Conservation (phyloP, 2,797 vertebrate species). For the Streptopelia turtur region DNA sequence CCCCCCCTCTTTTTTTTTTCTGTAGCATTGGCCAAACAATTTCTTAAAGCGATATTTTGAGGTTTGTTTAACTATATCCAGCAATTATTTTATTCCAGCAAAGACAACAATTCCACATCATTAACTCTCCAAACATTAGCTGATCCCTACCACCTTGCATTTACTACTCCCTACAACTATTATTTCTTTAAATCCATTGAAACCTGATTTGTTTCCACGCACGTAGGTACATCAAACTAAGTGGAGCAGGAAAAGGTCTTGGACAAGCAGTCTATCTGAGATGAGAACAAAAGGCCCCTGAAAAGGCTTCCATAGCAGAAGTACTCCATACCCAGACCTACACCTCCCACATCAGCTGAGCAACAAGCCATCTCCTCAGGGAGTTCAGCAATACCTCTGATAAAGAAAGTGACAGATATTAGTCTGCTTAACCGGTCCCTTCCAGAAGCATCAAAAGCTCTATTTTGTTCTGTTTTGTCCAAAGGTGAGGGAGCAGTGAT, state of each 20-base stretch:
- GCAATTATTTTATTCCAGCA: background rate
- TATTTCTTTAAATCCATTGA: background rate
- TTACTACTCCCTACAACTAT: background rate
- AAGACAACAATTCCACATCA: background rate
- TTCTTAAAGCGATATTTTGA: background rate
- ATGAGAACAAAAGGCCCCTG: background rate
- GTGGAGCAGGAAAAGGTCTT: background rate
- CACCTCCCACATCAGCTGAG: background rate
- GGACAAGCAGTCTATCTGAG: background rate
- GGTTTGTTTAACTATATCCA: background rate
- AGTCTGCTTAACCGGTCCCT: background rate
- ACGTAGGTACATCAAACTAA: background rate
- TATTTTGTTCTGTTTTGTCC: background rate
- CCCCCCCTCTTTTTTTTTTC: background rate
- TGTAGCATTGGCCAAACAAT: background rate
- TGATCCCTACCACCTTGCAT: background rate
- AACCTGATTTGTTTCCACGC: background rate
- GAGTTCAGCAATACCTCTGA: background rate
- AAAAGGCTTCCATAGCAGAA: background rate
- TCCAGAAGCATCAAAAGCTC: background rate
- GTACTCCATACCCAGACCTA: background rate
- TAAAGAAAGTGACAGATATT: background rate
- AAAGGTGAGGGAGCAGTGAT: background rate
- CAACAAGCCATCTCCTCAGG: background rate
- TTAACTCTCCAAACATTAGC: background rate